These are phyloP conservation scores for Campylorhamphus procurvoides DNA, from an alignment of 2,113 vertebrate species.

Conservation along the genomic window DNA sequence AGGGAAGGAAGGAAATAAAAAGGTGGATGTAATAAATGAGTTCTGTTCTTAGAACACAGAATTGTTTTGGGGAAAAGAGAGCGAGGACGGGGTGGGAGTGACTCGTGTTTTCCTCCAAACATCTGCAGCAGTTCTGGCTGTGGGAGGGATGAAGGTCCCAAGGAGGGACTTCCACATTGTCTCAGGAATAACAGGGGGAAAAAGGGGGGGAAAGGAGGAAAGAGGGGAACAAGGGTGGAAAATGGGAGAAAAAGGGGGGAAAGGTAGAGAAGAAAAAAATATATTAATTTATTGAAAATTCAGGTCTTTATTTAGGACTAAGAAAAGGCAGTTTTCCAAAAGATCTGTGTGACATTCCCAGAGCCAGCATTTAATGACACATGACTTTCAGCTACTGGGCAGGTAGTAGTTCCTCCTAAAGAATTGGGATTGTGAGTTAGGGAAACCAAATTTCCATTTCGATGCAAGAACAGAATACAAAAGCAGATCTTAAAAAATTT, in stretches of 20 bases:
- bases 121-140: background rate
- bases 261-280: background rate
- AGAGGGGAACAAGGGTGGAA: rapidly evolving
- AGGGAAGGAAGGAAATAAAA: background rate
- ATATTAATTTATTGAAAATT: background rate
- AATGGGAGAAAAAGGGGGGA: background rate
- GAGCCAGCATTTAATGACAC: background rate
- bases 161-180: background rate
- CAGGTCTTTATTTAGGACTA: background rate
- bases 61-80: rapidly evolving
- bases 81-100: background rate
- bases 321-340: background rate
- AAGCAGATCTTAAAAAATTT: background rate
- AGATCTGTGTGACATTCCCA: background rate
- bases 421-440: background rate
- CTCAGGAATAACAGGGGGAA: background rate
- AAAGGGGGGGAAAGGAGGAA: background rate
- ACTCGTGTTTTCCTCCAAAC: background rate
- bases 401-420: background rate
- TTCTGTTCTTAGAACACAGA: rapidly evolving
- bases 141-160: rapidly evolving
- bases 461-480: background rate
- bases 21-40: background rate
- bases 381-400: too few relatives aligned
- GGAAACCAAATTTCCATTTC: background rate